phyloP scores from a whole-genome alignment of 1,140 invertebrate species.

The Saccostrea echinata region DNA sequence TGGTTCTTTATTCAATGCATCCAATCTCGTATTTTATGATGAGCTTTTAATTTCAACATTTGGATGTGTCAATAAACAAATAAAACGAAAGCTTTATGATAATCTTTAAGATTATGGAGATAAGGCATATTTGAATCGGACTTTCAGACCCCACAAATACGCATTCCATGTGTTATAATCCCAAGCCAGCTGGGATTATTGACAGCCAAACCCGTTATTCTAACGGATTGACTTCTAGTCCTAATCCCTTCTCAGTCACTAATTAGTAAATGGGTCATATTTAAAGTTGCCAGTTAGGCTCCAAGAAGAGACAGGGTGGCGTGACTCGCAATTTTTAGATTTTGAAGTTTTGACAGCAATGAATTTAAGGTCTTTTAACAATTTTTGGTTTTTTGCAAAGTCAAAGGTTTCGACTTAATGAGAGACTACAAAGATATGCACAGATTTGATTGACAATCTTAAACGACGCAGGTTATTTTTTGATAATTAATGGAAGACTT shows the following conservation, averaged over 20 bases:
- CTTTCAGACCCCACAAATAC: not conserved
- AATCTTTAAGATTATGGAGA: constrained; percentile 20
- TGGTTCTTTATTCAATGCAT: not conserved
- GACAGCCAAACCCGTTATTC: constrained; percentile 25
- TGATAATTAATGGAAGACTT: not conserved
- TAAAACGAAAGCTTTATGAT: constrained; percentile 20
- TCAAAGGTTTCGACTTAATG: not conserved
- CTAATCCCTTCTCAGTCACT: not conserved
- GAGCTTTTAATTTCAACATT: constrained; percentile 30
- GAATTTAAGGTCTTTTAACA: not conserved
- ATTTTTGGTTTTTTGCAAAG: not conserved
- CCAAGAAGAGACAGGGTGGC: not conserved
- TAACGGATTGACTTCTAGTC: not conserved
- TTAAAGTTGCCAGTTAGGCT: not conserved
- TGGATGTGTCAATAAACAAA: constrained; percentile 34
- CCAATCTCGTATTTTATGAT: constrained; percentile 25
- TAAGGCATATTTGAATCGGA: constrained; percentile 23
- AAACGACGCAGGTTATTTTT: not conserved
- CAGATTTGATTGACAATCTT: not conserved
- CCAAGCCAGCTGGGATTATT: not conserved
- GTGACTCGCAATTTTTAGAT: not conserved
- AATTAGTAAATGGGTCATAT: constrained; percentile 19
- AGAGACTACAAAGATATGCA: not conserved
- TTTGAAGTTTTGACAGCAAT: not conserved
- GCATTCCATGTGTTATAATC: constrained; percentile 12